Evolutionary conservation across 2,113 vertebrate species (phyloP), one percentile per base, ranked within the genome.

Genomic region (Ceuthmochares aereus): DNA sequence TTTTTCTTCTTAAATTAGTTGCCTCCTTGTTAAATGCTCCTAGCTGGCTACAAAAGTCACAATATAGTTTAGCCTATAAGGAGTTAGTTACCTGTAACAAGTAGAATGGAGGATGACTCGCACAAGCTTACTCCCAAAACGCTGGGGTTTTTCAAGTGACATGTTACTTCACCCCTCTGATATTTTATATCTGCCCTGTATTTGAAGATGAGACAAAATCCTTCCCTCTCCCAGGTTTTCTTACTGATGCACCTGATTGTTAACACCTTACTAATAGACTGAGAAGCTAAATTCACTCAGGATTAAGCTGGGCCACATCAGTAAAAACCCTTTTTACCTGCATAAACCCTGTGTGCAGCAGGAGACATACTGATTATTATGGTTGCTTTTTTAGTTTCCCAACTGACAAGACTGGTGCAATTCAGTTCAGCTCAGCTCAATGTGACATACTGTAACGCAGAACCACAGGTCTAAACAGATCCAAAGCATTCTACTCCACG

Each of bases 31-130:
- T 94, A 96, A 95, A 83, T 84, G 91, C 76, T 89, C 79, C 89
- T 93, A 95, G 79, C 63, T 94, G 93, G 83, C 89, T 96, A 95
- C 34, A 77, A 89, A 94, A 93, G 77, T 96, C 95, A 94, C 81
- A 93, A 40, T 42, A 23, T 54, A 54, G 79, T 60, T 84, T 95
- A 87, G 84, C 93, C 86, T 93, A 56, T 49, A 95, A 84, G 72
- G 81, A 94, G 76, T 93, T 87, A 95, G 87, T 91, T 90, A 96
- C 82, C 84, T 94, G 93, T 49, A 93, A 94, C 79, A 84, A 87
- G 82, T 51, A 89, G 86, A 96, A 92, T 36, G 69, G 68, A 95
- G 54, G 87, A 80, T 62, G 87, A 91, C 51, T 92, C 83, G 25
- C 60, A 77, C 56, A 51, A 93, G 49, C 58, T 88, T 73, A 73